Evolutionary conservation across 2,797 vertebrate genomes (phyloP), one percentile per base, ranked within the genome.

Genomic region (Tokudaia muenninki): DNA sequence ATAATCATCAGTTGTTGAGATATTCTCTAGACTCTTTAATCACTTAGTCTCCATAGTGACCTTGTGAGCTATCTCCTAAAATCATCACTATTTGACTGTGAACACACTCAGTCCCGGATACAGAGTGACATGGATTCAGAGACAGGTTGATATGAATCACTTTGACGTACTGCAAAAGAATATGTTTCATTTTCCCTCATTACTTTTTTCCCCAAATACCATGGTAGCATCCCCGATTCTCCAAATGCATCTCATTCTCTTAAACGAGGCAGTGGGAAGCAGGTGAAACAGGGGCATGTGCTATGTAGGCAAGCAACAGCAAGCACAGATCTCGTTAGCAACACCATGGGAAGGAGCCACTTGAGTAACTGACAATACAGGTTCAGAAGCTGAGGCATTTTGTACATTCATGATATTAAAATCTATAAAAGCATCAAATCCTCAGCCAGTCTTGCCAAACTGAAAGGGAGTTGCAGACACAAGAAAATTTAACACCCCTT

Each of bases 401-500:
- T 92, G n/a, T 93, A 31, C 91, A 95, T 88, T 90, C 59, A 93
- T 97, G 92, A 94, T 97, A 92, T 26, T 57, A 17, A 93, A 97
- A 91, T 87, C 78, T 93, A 90, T 72, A 89, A 95, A 97, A 81
- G 34, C 81, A 97, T 93, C 81, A 95, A 90, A 81, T 95, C 74
- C 61, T 79, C 92, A 93, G 31, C 61, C 61, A 95, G 44, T 34
- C 41, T 94, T 9, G 41, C 29, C 61, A 82, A 97, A 92, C 26
- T 91, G 77, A 95, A 90, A 95, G 72, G 41, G 52, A 97, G 50
- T 90, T 94, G 72, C 47, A 97, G 79, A 41, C 88, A 83, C 81
- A 95, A 97, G 52, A 24, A 95, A 96, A 97, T 97, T 87, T 96
- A 93, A 96, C 74, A 97, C 77, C 44, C 96, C 78, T 94, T 96